Percentiles rank a stretch among this genome's conserved stretches.
Evolutionary conservation across 1,140 invertebrate genomes (phyloP).

Genomic region (Varroa destructor): DNA sequence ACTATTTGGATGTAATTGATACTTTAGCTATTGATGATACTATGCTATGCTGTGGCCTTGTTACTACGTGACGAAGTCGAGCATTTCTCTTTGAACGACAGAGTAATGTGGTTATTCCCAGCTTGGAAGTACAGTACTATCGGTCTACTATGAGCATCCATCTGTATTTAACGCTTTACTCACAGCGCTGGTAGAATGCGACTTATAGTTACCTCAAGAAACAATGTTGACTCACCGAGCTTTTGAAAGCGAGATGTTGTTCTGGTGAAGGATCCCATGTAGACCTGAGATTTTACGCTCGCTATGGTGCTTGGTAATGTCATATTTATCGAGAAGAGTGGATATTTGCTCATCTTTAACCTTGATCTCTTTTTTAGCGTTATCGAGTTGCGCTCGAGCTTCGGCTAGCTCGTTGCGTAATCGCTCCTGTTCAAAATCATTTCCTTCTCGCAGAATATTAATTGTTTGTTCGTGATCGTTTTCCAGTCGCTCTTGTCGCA

Average conservation of each 20-base stretch:
- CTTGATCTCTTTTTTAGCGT: neutral
- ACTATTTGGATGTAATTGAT: too few species aligned
- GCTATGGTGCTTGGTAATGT: conserved; percentile 12
- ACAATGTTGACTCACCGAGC: neutral
- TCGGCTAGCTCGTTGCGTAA: neutral
- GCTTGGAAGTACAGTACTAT: too few species aligned
- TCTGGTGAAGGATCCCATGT: conserved; percentile 13
- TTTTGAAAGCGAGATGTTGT: conserved; percentile 6
- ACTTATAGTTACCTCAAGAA: too few species aligned
- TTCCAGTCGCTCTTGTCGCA: neutral
- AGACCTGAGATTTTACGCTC: conserved; percentile 15
- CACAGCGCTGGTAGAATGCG: too few species aligned
- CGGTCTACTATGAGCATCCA: too few species aligned
- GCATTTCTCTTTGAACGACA: too few species aligned
- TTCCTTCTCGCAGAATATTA: neutral
- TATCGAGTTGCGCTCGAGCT: neutral
- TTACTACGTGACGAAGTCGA: too few species aligned
- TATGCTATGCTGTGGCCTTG: too few species aligned
- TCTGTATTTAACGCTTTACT: too few species aligned
- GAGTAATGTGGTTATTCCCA: too few species aligned
- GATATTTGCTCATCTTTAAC: neutral
- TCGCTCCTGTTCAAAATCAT: conserved; percentile 10
- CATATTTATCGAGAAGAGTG: conserved; percentile 11
- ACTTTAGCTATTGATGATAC: too few species aligned
- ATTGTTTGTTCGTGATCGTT: conserved; percentile 14